Evolutionary conservation across 2,797 vertebrate species (phyloP).

Genomic region (Lithobates sylvaticus): DNA sequence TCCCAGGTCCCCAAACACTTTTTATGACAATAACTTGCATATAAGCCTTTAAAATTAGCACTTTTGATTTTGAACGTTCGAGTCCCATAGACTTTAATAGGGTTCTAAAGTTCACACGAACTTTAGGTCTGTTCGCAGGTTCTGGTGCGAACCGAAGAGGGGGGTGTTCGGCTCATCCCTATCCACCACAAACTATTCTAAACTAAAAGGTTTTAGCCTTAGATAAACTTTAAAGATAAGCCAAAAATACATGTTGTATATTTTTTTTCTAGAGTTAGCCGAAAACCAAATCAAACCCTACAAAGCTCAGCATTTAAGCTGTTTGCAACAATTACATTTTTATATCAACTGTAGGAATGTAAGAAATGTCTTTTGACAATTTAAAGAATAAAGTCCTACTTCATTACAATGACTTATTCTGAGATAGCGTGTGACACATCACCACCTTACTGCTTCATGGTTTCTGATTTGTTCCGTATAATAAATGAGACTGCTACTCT

Average conservation of each 20-base stretch:
- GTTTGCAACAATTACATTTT: neutral
- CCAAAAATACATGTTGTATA: neutral
- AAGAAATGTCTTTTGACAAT: neutral
- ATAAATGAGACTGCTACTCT: slow-evolving; percentile 3
- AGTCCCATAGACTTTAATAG: too few species aligned
- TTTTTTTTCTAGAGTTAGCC: too few species aligned
- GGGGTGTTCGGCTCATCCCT: too few species aligned
- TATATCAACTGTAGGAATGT: neutral
- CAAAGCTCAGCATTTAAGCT: neutral
- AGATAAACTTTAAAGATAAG: neutral
- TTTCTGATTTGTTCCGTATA: slow-evolving; percentile 20
- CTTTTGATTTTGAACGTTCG: too few species aligned
- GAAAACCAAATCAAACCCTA: neutral
- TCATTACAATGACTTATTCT: neutral
- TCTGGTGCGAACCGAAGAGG: too few species aligned
- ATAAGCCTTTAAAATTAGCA: too few species aligned
- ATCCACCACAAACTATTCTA: too few species aligned
- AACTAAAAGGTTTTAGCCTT: neutral
- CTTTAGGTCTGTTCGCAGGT: too few species aligned
- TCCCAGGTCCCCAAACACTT: too few species aligned
- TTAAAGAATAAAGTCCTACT: neutral
- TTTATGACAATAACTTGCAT: too few species aligned
- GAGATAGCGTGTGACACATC: neutral
- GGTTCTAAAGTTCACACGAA: too few species aligned
- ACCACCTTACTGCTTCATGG: neutral